Base-by-base conservation (phyloP, 2,797 vertebrate genomes). In the Ptychobarbus kaznakovi region DNA sequence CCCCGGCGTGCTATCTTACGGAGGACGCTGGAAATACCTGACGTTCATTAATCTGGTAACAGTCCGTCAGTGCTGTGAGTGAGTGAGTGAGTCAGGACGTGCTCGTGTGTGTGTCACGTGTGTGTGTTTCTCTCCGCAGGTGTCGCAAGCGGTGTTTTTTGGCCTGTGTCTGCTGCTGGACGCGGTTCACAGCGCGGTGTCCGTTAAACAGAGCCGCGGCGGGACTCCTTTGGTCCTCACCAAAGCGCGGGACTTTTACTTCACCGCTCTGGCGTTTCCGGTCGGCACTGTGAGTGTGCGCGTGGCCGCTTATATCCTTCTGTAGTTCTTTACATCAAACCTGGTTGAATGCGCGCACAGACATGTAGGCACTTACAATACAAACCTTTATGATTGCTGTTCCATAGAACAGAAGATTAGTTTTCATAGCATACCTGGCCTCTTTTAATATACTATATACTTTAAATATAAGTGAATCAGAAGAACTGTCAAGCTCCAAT, bases 11-110 rank as follows among this genome's bases (percentile, higher is more conserved):
- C 49, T 35, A 6, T 86, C 89, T 0, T 94, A 94, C 42, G 93
- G 94, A 6, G 94, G 94, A 0, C 87, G 90, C n/a, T 95, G 95
- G 94, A 95, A 95, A 75, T 93, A 94, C 70, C 85, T 95, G 58
- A 95, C 94, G 51, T 95, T 94, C 85, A 89, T 95, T 20, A 93
- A 95, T 84, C 89, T 95, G 92, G 94, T 95, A 49, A 1, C 28
- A 25, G 3, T 20, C 18, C 7, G 13, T n/a, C 28, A 13, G 3
- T 5, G 22, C 28, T 58, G 40, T 44, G 1, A 1, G n/a, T 46
- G 11, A 25, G 18, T 11, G 0, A 22, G 38, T 46, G 11, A 25
- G 12, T 11, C 0, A 22, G 6, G 28, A 15, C 16, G 81, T 51
- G 28, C 38, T n/a, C 1, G 13, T 40, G 35, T 2, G 35, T 38